These are phyloP conservation scores for Amitus sp. DNA, from an alignment of 2,888 invertebrate species.

Conservation along the genomic window DNA sequence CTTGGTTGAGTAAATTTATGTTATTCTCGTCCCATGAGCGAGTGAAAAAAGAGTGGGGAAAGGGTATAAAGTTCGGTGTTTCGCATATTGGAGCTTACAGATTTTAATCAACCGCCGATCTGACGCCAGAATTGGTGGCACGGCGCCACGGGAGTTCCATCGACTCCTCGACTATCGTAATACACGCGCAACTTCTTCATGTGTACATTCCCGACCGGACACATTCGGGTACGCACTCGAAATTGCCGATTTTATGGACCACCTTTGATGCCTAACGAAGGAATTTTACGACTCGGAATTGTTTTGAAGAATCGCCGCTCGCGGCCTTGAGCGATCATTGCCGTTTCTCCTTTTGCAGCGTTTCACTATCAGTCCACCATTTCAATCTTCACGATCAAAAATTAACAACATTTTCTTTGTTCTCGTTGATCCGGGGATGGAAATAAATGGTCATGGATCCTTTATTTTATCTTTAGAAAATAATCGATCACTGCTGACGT, in stretches of 20 bases:
- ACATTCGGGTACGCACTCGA: constrained; percentile 46
- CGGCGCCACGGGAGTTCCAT: constrained; percentile 64
- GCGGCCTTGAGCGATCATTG: too few relatives aligned
- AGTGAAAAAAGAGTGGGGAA: constrained; percentile 25
- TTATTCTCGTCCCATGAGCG: constrained; percentile 6
- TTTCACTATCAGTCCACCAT: too few relatives aligned
- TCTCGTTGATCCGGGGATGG: too few relatives aligned
- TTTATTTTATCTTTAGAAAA: too few relatives aligned
- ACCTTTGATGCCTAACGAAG: constrained; percentile 64
- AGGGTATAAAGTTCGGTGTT: constrained; percentile 58
- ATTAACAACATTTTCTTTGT: too few relatives aligned
- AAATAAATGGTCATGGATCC: too few relatives aligned
- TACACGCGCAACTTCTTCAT: constrained; percentile 9
- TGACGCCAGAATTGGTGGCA: constrained; percentile 60
- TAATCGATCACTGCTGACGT: too few relatives aligned
- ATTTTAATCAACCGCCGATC: constrained; percentile 65
- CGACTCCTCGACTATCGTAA: constrained; percentile 15
- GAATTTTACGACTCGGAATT: constrained; percentile 62
- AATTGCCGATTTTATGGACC: constrained; percentile 63
- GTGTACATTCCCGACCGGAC: constrained; percentile 19
- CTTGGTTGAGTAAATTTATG: constrained; percentile 32
- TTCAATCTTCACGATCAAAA: too few relatives aligned
- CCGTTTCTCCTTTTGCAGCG: too few relatives aligned
- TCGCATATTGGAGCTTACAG: constrained; percentile 61
- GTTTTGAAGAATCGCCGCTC: constrained; percentile 58